Evolutionary conservation across 92 coral and sea anemone genomes (phyloP).

Genomic region (Porites rus): DNA sequence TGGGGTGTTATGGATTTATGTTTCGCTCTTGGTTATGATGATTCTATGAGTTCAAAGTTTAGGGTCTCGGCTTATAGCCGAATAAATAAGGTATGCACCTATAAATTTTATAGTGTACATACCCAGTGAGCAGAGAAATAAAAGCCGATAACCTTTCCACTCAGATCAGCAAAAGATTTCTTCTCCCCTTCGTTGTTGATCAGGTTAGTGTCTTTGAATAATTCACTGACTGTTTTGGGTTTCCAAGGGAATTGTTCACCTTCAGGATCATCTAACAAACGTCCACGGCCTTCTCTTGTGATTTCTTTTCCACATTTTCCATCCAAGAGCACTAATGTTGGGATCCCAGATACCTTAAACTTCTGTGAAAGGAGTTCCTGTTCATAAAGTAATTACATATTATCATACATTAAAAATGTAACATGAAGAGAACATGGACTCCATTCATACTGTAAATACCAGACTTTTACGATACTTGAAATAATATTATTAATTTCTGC

Average conservation of each 20-base stretch:
- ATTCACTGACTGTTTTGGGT: conserved; percentile 74
- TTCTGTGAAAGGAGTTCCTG: conserved; percentile 84
- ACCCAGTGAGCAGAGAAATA: conserved; percentile 99
- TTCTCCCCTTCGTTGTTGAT: conserved; percentile 63
- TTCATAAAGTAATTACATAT: background rate
- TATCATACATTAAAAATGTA: background rate
- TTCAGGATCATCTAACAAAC: conserved; percentile 69
- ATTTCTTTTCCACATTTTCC: conserved; percentile 87
- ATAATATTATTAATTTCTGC: no score
- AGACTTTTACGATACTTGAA: no score
- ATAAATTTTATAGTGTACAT: conserved; percentile 22
- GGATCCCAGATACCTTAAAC: conserved; percentile 93
- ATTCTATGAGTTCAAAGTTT: no score
- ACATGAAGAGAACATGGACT: no score
- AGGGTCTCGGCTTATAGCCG: no score
- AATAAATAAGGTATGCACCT: no score
- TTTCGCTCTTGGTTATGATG: no score
- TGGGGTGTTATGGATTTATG: no score
- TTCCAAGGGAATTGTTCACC: conserved; percentile 92
- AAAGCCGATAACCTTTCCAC: conserved; percentile 85
- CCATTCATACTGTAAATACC: no score
- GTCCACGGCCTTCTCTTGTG: conserved; percentile 82
- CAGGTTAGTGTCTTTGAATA: conserved; percentile 63
- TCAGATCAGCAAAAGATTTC: conserved; percentile 70
- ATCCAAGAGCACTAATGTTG: conserved; percentile 91